Evolutionary conservation across 2,888 invertebrate species (phyloP).

Genomic region (Cataglyphis cursor): DNA sequence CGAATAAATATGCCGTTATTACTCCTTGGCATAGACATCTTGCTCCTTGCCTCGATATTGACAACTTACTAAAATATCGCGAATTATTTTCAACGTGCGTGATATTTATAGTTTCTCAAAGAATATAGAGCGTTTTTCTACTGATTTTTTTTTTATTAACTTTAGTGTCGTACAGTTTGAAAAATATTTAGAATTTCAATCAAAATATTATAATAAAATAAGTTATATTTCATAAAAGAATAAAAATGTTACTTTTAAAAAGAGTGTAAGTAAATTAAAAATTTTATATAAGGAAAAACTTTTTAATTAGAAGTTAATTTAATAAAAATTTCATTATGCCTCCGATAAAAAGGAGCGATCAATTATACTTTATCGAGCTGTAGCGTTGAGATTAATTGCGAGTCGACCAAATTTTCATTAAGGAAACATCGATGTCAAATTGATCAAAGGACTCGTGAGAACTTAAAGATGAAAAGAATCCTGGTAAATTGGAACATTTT

Average conservation of each 20-base stretch:
- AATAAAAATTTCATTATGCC: neutral
- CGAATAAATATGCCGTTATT: conserved; percentile 10
- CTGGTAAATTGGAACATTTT: neutral
- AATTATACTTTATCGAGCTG: neutral
- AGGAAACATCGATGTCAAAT: neutral
- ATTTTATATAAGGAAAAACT: neutral
- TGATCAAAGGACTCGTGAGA: neutral
- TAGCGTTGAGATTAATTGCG: neutral
- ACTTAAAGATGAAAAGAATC: neutral
- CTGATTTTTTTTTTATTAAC: neutral
- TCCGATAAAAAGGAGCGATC: neutral
- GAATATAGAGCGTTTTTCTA: no score
- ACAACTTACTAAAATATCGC: conserved; percentile 6
- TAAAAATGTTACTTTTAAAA: neutral
- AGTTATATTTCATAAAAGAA: neutral
- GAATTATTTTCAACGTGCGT: conserved; percentile 7
- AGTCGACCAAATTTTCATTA: conserved; percentile 19
- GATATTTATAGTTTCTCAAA: neutral
- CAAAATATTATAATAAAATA: neutral
- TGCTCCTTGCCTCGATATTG: conserved; percentile 2
- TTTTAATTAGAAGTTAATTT: neutral
- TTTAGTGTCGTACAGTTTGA: neutral
- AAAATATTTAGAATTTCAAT: neutral
- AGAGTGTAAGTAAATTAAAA: neutral
- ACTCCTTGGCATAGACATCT: neutral